These are phyloP conservation scores for Conchocele bisecta DNA, from an alignment of 2,888 invertebrate species.

Conservation along the genomic window DNA sequence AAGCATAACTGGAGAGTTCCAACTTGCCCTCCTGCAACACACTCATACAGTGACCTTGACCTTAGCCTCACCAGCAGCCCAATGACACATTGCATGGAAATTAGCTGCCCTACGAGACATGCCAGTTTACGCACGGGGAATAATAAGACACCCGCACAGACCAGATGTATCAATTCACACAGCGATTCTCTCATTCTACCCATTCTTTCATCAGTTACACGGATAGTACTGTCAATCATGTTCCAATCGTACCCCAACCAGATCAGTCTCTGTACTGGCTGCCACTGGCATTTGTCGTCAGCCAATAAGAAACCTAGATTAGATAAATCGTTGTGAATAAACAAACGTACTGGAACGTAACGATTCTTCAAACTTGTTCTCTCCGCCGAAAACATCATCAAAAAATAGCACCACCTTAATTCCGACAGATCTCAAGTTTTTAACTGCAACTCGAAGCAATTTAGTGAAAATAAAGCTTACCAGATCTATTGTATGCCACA, in stretches of 20 bases:
- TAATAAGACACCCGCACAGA: neutral
- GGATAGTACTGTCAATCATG: neutral
- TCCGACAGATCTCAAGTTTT: too few relatives aligned
- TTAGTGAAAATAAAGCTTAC: too few relatives aligned
- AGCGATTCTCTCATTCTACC: neutral
- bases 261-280: neutral
- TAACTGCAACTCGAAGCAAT: too few relatives aligned
- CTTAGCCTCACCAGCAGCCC: neutral
- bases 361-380: too few relatives aligned
- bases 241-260: constrained; percentile 14
- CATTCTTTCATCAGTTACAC: constrained; percentile 6
- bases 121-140: neutral
- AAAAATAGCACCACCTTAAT: too few relatives aligned
- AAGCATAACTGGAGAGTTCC: neutral
- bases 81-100: constrained; percentile 1
- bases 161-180: neutral
- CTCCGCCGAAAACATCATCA: too few relatives aligned
- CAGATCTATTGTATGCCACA: too few relatives aligned
- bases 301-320: constrained; percentile 1
- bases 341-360: too few relatives aligned
- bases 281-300: constrained; percentile 11
- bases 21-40: neutral
- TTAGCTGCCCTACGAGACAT: neutral
- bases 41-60: neutral
- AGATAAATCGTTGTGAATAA: neutral